Evolutionary conservation across 2,113 vertebrate genomes (phyloP).

Genomic region (Oceanodroma tethys): DNA sequence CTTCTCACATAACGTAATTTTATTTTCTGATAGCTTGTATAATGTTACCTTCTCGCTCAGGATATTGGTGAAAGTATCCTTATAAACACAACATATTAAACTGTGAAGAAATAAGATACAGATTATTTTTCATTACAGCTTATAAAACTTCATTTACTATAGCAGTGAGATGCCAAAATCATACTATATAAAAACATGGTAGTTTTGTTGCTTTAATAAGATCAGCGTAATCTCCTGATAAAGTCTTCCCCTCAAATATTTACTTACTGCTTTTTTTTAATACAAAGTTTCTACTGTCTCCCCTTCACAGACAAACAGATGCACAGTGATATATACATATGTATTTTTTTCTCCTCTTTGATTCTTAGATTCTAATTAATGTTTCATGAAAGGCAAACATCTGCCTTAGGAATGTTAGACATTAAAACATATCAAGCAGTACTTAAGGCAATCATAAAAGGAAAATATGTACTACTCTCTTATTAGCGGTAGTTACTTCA

Average conservation of each 20-base stretch:
- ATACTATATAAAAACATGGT: neutral
- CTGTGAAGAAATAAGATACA: neutral
- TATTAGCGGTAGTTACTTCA: neutral
- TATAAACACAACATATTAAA: neutral
- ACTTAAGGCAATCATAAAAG: neutral
- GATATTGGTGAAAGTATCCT: neutral
- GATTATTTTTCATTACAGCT: neutral
- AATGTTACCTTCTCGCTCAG: neutral
- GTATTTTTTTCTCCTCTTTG: neutral
- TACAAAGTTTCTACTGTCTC: neutral
- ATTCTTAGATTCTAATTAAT: constrained; percentile 6
- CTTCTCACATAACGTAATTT: neutral
- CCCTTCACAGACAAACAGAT: neutral
- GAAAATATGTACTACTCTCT: neutral
- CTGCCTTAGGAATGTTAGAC: neutral
- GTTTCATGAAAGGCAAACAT: constrained; percentile 33
- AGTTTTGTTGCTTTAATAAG: neutral
- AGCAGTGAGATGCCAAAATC: neutral
- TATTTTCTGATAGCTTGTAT: neutral
- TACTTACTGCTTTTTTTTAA: neutral
- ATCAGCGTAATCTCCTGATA: neutral
- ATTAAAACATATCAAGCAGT: neutral
- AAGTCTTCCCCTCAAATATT: neutral
- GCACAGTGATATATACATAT: neutral
- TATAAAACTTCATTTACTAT: neutral